These are phyloP conservation scores for Andrena cerasifolii DNA, from an alignment of 1,140 invertebrate species.

Conservation along the genomic window DNA sequence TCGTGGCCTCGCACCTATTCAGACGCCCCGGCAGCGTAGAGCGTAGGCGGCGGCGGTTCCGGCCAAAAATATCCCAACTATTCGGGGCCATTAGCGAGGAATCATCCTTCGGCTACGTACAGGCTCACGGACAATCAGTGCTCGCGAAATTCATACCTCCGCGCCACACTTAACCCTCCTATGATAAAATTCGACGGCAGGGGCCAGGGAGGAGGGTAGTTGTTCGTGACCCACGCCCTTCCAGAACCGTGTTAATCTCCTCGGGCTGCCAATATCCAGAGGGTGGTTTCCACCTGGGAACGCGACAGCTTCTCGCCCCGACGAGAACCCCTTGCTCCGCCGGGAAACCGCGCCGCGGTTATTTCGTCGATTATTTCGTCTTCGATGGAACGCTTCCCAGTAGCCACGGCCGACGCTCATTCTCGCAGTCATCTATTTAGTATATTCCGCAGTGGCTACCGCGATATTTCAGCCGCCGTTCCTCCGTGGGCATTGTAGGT, in stretches of 20 bases:
- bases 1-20: constrained; percentile 45
- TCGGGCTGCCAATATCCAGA: constrained; percentile 22
- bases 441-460: too few species aligned
- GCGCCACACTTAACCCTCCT: constrained; percentile 1
- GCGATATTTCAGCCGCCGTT: too few species aligned
- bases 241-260: background rate
- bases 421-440: too few species aligned
- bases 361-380: background rate
- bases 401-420: too few species aligned
- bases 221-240: background rate
- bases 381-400: background rate
- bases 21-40: constrained; percentile 3
- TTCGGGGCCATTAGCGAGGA: constrained; percentile 70
- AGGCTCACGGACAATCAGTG: constrained; percentile 68
- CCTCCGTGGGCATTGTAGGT: too few species aligned
- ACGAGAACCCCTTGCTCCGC: background rate
- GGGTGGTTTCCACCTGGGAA: constrained; percentile 11
- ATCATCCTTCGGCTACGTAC: background rate
- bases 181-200: background rate
- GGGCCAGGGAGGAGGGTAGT: background rate
- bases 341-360: background rate
- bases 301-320: background rate
- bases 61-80: constrained; percentile 78
- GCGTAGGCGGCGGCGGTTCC: constrained; percentile 20
- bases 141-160: constrained; percentile 58